Conservation (phyloP, 2,113 vertebrate genomes). For the Jacana jacana region DNA sequence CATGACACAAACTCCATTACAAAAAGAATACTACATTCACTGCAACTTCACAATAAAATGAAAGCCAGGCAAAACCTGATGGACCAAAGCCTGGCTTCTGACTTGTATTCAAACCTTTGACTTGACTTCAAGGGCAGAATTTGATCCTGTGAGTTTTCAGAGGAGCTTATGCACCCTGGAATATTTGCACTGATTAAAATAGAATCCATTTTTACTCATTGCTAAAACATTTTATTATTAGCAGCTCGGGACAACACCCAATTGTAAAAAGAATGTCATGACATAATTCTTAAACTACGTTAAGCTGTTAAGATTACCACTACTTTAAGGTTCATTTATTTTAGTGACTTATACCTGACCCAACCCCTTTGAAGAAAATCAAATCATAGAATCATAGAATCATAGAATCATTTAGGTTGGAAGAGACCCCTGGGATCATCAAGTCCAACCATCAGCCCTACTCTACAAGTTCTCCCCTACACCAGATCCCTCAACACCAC, state of each 20-base stretch:
- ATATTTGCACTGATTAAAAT: conserved; percentile 56
- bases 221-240: conserved; percentile 61
- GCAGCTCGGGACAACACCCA: conserved; percentile 45
- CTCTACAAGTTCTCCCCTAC: too few relatives aligned
- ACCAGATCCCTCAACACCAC: too few relatives aligned
- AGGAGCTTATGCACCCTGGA: conserved; percentile 24
- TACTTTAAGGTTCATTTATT: conserved; percentile 51
- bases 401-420: too few relatives aligned
- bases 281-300: conserved; percentile 58
- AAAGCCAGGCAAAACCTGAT: neutral
- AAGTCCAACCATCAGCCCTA: too few relatives aligned
- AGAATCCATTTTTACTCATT: conserved; percentile 60
- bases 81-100: neutral
- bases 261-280: conserved; percentile 55
- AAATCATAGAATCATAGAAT: too few relatives aligned
- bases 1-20: neutral
- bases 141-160: conserved; percentile 39
- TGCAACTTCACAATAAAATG: neutral
- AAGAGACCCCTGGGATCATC: too few relatives aligned
- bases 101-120: neutral
- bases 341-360: conserved; percentile 51
- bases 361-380: conserved; percentile 21
- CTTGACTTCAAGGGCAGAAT: conserved; percentile 48
- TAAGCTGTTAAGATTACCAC: conserved; percentile 61
- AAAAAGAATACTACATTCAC: neutral